These are phyloP conservation scores for Pteronura brasiliensis DNA, from an alignment of 2,113 vertebrate genomes.

Conservation along the genomic window DNA sequence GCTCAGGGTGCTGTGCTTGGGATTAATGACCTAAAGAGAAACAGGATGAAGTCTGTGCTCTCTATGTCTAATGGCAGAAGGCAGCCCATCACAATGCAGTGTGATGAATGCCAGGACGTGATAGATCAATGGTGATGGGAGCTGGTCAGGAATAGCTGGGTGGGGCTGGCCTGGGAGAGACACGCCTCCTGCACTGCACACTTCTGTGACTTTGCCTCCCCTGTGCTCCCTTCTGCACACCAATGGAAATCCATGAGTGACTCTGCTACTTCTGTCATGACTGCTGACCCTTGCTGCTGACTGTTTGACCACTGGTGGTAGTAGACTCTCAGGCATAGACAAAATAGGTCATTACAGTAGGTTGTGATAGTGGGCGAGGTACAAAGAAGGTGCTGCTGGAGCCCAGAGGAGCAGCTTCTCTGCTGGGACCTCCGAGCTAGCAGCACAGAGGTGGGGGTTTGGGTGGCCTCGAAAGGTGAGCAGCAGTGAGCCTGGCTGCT, in stretches of 20 bases:
- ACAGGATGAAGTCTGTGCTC: not conserved
- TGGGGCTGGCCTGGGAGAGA: not conserved
- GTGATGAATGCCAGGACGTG: not conserved
- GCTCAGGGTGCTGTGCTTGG: not conserved
- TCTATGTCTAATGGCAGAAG: not conserved
- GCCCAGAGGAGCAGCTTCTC: not conserved
- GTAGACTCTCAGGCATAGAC: not conserved
- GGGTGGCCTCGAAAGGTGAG: not conserved
- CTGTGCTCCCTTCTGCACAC: not conserved
- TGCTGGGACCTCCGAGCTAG: not conserved
- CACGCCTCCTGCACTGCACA: accelerated
- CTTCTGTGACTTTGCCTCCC: not conserved
- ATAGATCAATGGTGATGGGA: not conserved
- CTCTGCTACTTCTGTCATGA: not conserved
- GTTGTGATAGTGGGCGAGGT: not conserved
- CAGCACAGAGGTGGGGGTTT: not conserved
- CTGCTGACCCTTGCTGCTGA: not conserved
- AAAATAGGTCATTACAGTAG: not conserved
- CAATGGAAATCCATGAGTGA: not conserved
- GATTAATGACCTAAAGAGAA: not conserved
- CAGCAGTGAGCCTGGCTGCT: no score
- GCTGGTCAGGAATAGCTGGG: not conserved
- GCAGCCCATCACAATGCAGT: not conserved
- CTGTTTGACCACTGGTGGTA: not conserved
- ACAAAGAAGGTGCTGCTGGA: not conserved